Conservation (phyloP, 2,113 vertebrate species). For the Rissa tridactyla region DNA sequence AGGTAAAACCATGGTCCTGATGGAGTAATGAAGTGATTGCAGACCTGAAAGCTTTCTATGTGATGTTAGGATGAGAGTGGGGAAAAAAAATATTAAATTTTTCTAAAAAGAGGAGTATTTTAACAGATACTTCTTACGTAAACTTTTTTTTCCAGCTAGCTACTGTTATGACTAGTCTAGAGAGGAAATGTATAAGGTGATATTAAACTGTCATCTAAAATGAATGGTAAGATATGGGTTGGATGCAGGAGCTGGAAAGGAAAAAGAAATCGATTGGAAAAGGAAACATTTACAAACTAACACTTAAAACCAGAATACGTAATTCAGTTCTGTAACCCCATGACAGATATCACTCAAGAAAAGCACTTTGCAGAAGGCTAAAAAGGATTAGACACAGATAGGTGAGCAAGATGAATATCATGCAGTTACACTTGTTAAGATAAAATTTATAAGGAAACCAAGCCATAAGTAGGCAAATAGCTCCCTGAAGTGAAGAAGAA, state of each 20-base stretch:
- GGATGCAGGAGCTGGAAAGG: neutral
- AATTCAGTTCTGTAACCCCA: neutral
- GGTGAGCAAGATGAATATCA: neutral
- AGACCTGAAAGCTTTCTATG: neutral
- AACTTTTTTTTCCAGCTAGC: neutral
- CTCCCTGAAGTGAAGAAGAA: neutral
- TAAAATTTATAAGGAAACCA: neutral
- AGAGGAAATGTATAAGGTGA: neutral
- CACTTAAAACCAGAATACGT: neutral
- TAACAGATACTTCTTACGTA: neutral
- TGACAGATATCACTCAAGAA: neutral
- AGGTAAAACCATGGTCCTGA: neutral
- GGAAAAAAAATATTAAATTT: neutral
- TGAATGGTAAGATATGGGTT: neutral
- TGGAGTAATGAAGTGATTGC: neutral
- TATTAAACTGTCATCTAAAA: constrained; percentile 50
- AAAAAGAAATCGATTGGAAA: neutral
- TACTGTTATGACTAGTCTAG: constrained; percentile 16
- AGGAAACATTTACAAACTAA: constrained; percentile 32
- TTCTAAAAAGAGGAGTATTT: neutral
- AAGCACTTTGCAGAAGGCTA: neutral
- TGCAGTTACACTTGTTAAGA: neutral
- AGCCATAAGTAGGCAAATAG: neutral
- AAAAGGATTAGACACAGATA: constrained; percentile 10
- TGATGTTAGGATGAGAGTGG: neutral